Conservation (phyloP, 2,888 invertebrate genomes). For the Pristionchus mayeri region DNA sequence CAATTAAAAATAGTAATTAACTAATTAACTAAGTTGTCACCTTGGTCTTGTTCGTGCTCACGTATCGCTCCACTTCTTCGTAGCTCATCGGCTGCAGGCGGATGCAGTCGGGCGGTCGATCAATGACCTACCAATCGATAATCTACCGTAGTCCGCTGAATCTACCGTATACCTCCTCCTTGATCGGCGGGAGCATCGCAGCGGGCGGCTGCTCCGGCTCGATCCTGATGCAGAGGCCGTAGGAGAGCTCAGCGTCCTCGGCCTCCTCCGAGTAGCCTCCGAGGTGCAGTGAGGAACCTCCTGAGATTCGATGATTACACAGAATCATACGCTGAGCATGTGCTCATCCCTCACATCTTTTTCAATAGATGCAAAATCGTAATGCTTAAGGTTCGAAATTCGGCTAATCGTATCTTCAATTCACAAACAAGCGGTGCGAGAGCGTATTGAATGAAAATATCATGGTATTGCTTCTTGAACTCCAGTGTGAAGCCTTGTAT, state of each 20-base stretch:
- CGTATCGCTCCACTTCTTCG: slow-evolving; percentile 61
- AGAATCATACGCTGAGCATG: not conserved
- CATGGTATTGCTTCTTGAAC: no score
- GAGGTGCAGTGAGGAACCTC: not conserved
- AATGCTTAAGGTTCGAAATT: no score
- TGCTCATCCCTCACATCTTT: no score
- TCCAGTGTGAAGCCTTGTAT: no score
- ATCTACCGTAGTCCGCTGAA: no score
- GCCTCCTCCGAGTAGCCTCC: slow-evolving; percentile 32
- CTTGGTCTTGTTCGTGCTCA: slow-evolving; percentile 63
- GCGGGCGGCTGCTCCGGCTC: slow-evolving; percentile 18
- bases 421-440: no score
- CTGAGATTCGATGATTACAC: not conserved
- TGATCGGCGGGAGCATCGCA: not conserved
- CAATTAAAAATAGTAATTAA: no score
- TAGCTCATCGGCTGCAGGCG: slow-evolving; percentile 58
- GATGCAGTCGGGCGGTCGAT: slow-evolving; percentile 57
- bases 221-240: slow-evolving; percentile 45
- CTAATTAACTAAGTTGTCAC: no score
- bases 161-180: slow-evolving; percentile 6
- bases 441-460: no score
- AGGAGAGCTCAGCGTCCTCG: slow-evolving; percentile 30
- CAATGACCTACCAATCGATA: not conserved
- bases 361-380: no score
- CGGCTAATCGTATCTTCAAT: no score